Evolutionary conservation across 2,888 invertebrate genomes (phyloP), one percentile per base, ranked within the genome.

Genomic region (Tetanocera ferruginea): DNA sequence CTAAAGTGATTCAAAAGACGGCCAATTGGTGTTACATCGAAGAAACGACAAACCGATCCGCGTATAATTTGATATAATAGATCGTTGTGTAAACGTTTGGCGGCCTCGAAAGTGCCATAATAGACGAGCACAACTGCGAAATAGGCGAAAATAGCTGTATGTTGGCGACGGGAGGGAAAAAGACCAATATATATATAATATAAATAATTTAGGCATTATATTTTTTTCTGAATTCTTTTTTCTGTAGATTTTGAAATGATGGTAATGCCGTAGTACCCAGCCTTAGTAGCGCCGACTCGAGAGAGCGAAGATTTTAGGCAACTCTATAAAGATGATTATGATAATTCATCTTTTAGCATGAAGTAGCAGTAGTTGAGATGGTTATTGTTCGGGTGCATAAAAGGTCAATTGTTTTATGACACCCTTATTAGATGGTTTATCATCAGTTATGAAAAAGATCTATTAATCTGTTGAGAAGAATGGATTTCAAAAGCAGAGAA

Each of bases 1-100:
- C 93, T 92, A 88, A 94, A 93, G 83, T 93, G 91, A 90, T 93
- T 93, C 74, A 94, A 90, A 83, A 94, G 91, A 85, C 94, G 91
- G 86, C 94, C 94, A 80, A 91, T 85, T 8, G 94, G 94, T 82
- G 93, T 93, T 81, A 92, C 91, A 88, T 94, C 94, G 90, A 94
- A 94, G 90, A 94, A 94, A 82, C 91, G 91, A 90, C 93, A 92
- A 79, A 87, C 81, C 70, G 94, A 93, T 84, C 91, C 92, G 83
- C 91, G 91, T 75, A 95, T 90, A 82, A 94, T 90, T 83, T 91
- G 90, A 73, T 86, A 82, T 81, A 94, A 89, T 83, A 94, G 89
- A 80, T 86, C 84, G 84, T 90, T 90, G 88, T 94, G 94, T 83
- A 94, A 91, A 83, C 87, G 88, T 83, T 88, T 90, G 79, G 93